Percentiles rank a stretch among this genome's conserved stretches.
phyloP scores from a whole-genome alignment of 2,888 invertebrate species.

The Drosophila pullipes region DNA sequence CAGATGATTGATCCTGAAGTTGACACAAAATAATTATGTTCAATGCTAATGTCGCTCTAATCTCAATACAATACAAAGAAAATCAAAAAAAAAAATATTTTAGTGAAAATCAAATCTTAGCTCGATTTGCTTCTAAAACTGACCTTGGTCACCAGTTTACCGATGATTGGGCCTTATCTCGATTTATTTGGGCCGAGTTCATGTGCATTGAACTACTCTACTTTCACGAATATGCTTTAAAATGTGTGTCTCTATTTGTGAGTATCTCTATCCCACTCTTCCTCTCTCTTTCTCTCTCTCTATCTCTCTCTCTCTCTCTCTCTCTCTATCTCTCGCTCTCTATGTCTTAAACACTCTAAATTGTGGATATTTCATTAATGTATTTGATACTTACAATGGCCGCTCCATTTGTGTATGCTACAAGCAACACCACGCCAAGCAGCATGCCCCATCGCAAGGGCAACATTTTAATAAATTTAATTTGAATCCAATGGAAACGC shows the following conservation, averaged over 20 bases:
- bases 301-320: background rate
- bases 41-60: slow-evolving; percentile 66
- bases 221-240: slow-evolving; percentile 20
- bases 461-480: slow-evolving; percentile 80
- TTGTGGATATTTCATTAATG: slow-evolving; percentile 49
- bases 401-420: slow-evolving; percentile 80
- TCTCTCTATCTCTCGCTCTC: slow-evolving; percentile 1
- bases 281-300: background rate
- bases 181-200: slow-evolving; percentile 53
- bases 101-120: background rate
- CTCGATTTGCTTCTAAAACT: slow-evolving; percentile 53
- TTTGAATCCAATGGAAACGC: slow-evolving; percentile 63
- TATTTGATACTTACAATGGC: slow-evolving; percentile 79
- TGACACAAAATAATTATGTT: slow-evolving; percentile 47
- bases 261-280: background rate
- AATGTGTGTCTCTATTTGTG: background rate
- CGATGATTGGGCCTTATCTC: slow-evolving; percentile 58
- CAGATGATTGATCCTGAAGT: slow-evolving; percentile 56
- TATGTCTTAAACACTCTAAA: slow-evolving; percentile 6
- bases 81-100: background rate
- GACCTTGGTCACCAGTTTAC: slow-evolving; percentile 69
- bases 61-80: slow-evolving; percentile 18
- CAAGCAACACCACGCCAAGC: slow-evolving; percentile 74
- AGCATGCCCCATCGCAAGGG: slow-evolving; percentile 83
- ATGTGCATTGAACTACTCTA: slow-evolving; percentile 60